A percentile compares a stretch with the other conserved stretches of the same genome.
These are phyloP conservation scores for Allolobophora icterica DNA, from an alignment of 2,888 invertebrate species.

Conservation along the genomic window DNA sequence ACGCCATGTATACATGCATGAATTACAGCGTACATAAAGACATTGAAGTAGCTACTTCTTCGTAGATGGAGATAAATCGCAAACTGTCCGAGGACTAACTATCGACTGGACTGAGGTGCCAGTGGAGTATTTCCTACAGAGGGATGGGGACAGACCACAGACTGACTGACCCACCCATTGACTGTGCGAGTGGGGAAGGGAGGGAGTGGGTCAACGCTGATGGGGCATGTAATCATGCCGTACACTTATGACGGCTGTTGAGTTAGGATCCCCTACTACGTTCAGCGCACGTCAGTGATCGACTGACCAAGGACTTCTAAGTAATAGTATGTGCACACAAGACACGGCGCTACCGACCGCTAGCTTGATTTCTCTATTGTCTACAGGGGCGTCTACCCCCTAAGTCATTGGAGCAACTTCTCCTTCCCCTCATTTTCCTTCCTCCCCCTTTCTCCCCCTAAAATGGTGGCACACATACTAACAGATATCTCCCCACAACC, in stretches of 20 bases:
- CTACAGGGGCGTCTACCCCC: too few species aligned
- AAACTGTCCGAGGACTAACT: background rate
- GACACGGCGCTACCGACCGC: background rate
- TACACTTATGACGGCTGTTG: background rate
- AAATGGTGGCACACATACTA: too few species aligned
- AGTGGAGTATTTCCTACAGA: background rate
- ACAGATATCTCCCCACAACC: too few species aligned
- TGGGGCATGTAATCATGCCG: background rate
- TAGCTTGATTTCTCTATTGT: background rate
- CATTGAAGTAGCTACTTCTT: background rate
- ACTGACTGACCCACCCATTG: background rate
- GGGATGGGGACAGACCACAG: background rate
- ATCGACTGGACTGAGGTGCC: background rate
- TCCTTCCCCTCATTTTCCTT: too few species aligned
- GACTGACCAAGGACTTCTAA: background rate
- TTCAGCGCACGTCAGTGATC: background rate
- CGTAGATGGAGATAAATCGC: background rate
- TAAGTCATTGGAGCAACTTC: too few species aligned
- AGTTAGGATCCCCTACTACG: background rate
- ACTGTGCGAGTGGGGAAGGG: background rate
- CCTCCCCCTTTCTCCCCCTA: too few species aligned
- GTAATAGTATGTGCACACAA: background rate
- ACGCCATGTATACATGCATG: too few species aligned
- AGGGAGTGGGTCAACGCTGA: background rate
- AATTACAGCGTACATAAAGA: too few species aligned